A percentile compares a stretch with the other conserved stretches of the same genome.
Evolutionary conservation across 2,888 invertebrate species (phyloP).

Genomic region (Protodeltote pygarga): DNA sequence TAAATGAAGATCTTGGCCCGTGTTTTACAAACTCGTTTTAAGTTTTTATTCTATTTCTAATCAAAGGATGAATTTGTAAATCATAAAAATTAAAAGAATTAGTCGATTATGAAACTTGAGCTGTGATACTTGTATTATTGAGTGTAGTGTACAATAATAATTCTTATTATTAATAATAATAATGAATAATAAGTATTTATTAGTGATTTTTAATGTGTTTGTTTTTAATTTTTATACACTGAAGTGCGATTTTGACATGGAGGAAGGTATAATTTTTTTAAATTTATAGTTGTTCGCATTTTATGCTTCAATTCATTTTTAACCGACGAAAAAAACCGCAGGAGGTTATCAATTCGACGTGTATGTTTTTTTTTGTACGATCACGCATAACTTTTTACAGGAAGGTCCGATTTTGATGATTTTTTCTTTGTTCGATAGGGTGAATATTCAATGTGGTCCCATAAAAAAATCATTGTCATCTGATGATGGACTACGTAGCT

Average conservation of each 20-base stretch:
- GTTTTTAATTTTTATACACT: slow-evolving; percentile 23
- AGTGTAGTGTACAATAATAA: neutral
- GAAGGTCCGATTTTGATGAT: too few species aligned
- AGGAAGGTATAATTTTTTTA: slow-evolving; percentile 23
- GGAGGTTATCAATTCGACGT: too few species aligned
- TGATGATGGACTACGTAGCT: too few species aligned
- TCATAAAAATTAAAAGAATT: slow-evolving; percentile 3
- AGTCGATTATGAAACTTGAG: slow-evolving; percentile 7
- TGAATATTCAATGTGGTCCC: too few species aligned
- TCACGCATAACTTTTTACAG: too few species aligned
- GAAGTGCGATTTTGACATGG: slow-evolving; percentile 27
- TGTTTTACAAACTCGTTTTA: slow-evolving; percentile 11
- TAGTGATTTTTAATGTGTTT: slow-evolving; percentile 21
- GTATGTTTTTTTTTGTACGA: too few species aligned
- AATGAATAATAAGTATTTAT: slow-evolving; percentile 19
- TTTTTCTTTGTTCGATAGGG: too few species aligned
- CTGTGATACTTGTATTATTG: slow-evolving; percentile 4
- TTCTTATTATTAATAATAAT: neutral
- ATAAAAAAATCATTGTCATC: too few species aligned
- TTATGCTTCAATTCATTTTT: too few species aligned
- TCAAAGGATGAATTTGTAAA: slow-evolving; percentile 3
- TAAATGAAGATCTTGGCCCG: neutral
- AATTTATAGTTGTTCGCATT: too few species aligned
- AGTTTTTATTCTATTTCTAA: slow-evolving; percentile 9
- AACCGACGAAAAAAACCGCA: too few species aligned